Evolutionary conservation across 1,140 invertebrate genomes (phyloP), one percentile per base, ranked within the genome.

Genomic region (Melipona quadrifasciata): DNA sequence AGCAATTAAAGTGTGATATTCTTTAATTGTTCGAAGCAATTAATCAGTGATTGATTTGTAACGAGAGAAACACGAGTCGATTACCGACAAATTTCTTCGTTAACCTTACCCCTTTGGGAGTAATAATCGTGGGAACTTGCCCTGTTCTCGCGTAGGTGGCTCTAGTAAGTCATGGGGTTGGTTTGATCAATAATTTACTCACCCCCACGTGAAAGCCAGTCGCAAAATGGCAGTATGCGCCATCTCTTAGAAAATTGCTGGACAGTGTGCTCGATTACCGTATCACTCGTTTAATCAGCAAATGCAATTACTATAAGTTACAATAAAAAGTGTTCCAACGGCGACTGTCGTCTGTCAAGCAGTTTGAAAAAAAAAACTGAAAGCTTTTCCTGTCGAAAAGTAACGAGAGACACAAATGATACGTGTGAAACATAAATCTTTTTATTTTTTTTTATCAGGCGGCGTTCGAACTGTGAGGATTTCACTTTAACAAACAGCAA

Each of bases 221-320:
- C 61, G 19, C 84, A 94, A 93, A 94, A 94, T 94, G 93, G 92
- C 89, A 86, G 70, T 84, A 72, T 87, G 86, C 92, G 92, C 92
- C 92, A 94, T 93, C 92, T 93, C 91, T 92, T 75, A 89, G 92
- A 89, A 87, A 79, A 79, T 19, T 14, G 27, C 1, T 78, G 87
- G 86, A 92, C 88, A 84, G 67, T 53, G 24, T 90, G 34, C 64
- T 51, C 16, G 10, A 34, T 71, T 80, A 19, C 17, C 58, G 39
- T 8, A 8, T 47, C 0, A 47, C 16, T 78, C 16, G 47, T 85
- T 81, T 89, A 80, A 89, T 70, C 85, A 90, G 87, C 82, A 76
- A 86, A 39, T 77, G 27, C 68, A 73, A 11, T 14, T 14, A 24
- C 58, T 57, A 2, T 1, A 51, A 24, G 77, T 58, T 31, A 27